Evolutionary conservation across 2,888 invertebrate species (phyloP).

Genomic region (Nineta flava): DNA sequence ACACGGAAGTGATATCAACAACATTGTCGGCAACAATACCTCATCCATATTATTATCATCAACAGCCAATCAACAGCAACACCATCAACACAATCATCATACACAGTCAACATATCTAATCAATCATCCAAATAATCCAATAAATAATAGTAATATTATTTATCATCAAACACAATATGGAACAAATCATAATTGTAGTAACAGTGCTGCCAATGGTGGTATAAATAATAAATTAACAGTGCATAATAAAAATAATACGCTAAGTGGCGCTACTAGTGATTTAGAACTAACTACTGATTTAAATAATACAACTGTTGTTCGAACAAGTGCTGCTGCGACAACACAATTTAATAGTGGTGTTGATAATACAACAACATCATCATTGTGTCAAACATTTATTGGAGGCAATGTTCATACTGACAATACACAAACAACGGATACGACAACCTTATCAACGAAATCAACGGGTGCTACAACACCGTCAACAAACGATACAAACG

Average conservation of each 20-base stretch:
- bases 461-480: slow-evolving; percentile 12
- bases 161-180: background rate
- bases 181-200: background rate
- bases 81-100: background rate
- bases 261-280: background rate
- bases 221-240: background rate
- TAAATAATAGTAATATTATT: background rate
- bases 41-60: background rate
- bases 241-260: too few relatives aligned
- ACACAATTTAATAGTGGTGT: too few relatives aligned
- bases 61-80: background rate
- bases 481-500: slow-evolving; percentile 21
- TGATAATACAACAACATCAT: background rate
- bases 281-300: background rate
- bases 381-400: background rate
- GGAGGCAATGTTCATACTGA: slow-evolving; percentile 10
- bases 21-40: too few relatives aligned
- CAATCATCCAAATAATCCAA: slow-evolving; percentile 2
- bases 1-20: background rate
- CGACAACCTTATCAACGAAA: slow-evolving; percentile 22
- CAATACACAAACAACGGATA: slow-evolving; percentile 24
- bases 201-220: background rate
- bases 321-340: background rate
- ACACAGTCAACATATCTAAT: background rate
- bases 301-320: background rate